phyloP scores from a whole-genome alignment of 1,140 invertebrate species.

The Tribolium madens region DNA sequence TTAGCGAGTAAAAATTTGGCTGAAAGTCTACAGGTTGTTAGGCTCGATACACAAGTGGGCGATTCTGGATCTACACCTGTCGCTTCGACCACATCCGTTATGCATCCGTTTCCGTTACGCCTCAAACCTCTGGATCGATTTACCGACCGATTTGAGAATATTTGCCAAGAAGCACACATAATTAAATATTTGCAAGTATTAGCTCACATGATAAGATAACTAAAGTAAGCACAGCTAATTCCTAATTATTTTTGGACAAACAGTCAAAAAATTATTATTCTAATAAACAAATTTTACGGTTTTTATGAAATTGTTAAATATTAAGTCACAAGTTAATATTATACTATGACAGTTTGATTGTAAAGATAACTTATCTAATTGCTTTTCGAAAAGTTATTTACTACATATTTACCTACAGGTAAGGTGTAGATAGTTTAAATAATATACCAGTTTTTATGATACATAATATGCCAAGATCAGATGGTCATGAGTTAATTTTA shows the following conservation, averaged over 20 bases:
- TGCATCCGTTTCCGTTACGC: constrained; percentile 55
- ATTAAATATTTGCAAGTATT: neutral
- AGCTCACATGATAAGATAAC: neutral
- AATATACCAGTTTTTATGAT: too few species aligned
- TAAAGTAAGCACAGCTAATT: neutral
- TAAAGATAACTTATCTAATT: too few species aligned
- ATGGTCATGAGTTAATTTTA: too few species aligned
- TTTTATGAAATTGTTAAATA: too few species aligned
- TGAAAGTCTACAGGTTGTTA: constrained; percentile 51
- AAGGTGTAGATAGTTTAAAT: too few species aligned
- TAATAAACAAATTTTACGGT: too few species aligned
- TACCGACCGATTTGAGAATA: neutral
- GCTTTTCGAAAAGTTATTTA: too few species aligned
- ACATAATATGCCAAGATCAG: too few species aligned
- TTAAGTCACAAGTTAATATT: too few species aligned
- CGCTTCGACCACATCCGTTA: constrained; percentile 50
- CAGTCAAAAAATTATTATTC: neutral
- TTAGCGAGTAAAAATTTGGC: neutral
- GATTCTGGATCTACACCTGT: constrained; percentile 54
- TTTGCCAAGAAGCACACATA: neutral
- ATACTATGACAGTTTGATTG: too few species aligned
- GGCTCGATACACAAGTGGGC: constrained; percentile 50
- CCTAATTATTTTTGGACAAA: neutral
- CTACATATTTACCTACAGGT: too few species aligned
- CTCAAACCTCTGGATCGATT: constrained; percentile 11